These are phyloP conservation scores for Bilobella aurantiaca DNA, from an alignment of 1,140 invertebrate species.

Conservation along the genomic window DNA sequence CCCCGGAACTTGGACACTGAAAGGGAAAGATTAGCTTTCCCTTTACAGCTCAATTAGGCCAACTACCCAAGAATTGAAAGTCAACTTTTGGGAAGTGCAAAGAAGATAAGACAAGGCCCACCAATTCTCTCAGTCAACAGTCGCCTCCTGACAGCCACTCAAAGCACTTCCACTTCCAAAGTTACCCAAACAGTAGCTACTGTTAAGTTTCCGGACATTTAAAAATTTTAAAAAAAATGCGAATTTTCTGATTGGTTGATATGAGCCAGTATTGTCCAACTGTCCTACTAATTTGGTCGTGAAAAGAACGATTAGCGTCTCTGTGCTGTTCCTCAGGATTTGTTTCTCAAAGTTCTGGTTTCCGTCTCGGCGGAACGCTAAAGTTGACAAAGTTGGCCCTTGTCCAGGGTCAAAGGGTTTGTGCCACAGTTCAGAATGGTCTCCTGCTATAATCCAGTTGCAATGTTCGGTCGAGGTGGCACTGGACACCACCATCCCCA, in stretches of 20 bases:
- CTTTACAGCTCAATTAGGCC: not conserved
- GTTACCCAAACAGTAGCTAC: too few species aligned
- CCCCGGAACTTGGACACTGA: not conserved
- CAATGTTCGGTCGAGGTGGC: constrained; percentile 32
- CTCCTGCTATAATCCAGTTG: constrained; percentile 30
- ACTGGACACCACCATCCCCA: constrained; percentile 27
- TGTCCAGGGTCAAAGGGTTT: not conserved
- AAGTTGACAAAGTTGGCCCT: not conserved
- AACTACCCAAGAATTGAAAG: not conserved
- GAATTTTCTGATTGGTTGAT: too few species aligned
- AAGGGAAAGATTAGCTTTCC: not conserved
- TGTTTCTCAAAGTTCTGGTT: not conserved
- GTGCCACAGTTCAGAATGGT: constrained; percentile 27
- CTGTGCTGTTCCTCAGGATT: not conserved
- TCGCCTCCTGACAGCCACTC: not conserved
- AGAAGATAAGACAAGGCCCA: constrained; percentile 1
- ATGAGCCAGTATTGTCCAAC: too few species aligned
- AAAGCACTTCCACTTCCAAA: too few species aligned
- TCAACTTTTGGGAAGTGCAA: not conserved
- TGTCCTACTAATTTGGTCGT: too few species aligned
- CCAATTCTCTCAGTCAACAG: not conserved
- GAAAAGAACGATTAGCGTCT: too few species aligned
- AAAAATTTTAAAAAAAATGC: too few species aligned
- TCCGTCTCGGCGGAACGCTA: not conserved
- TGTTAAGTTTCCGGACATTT: too few species aligned